Conservation (phyloP, 2,797 vertebrate species). For the Oreonectes daqikongensis region DNA sequence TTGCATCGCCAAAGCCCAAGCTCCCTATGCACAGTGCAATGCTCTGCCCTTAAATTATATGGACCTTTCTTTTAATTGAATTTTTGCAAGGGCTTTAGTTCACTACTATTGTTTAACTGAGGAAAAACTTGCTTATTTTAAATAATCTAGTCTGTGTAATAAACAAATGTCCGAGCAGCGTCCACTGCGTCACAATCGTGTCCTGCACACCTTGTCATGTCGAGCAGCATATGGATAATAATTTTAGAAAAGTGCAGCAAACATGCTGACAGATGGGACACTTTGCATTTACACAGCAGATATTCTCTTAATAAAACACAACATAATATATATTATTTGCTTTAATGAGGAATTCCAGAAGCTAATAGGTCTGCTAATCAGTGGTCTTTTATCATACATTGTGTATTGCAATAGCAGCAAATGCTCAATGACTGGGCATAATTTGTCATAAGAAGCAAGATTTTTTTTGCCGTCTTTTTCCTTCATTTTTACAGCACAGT, state of each 20-base stretch:
- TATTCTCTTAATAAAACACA: constrained; percentile 19
- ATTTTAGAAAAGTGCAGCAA: constrained; percentile 11
- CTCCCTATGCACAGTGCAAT: constrained; percentile 24
- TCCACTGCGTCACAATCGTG: constrained; percentile 15
- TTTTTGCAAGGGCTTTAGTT: constrained; percentile 36
- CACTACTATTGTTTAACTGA: constrained; percentile 22
- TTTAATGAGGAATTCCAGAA: constrained; percentile 12
- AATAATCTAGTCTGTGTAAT: too few relatives aligned
- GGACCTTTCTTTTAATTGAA: constrained; percentile 48
- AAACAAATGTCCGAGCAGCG: background rate
- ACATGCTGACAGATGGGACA: constrained; percentile 16
- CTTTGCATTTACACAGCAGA: constrained; percentile 43
- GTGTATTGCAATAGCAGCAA: background rate
- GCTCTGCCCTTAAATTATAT: constrained; percentile 15
- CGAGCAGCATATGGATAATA: constrained; percentile 39
- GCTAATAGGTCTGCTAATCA: background rate
- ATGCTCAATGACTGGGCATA: background rate
- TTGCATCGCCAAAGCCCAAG: constrained; percentile 37
- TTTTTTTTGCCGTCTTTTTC: too few relatives aligned
- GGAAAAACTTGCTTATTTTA: constrained; percentile 20
- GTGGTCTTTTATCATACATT: background rate
- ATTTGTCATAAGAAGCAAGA: background rate
- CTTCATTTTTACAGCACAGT: too few relatives aligned
- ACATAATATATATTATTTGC: constrained; percentile 8
- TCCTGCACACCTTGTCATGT: constrained; percentile 14